Evolutionary conservation across 2,888 invertebrate species (phyloP), one percentile per base, ranked within the genome.

Genomic region (Hofmannophila pseudospretella): DNA sequence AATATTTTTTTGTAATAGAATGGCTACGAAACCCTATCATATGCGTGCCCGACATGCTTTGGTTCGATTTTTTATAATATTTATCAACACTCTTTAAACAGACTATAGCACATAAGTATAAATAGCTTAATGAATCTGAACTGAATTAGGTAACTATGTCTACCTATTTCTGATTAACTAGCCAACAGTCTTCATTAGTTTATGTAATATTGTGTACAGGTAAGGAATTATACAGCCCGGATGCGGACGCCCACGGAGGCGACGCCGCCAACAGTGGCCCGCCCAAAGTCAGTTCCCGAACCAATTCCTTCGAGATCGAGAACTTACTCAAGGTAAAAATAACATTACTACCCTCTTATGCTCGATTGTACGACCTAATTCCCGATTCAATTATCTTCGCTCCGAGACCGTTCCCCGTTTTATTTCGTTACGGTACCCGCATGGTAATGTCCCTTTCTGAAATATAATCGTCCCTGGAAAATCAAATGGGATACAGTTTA

Each of bases 261-360:
- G 54, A 77, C 32, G 56, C 66, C 7, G 53, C 76, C 33, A 63
- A 53, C 40, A 60, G 66, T 12, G 86, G 86, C 30, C 79, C 84
- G 8, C 85, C 85, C 5, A 93, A 93, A 80, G 92, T 91, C 61
- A 91, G 92, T 54, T 94, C 94, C 35, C 90, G 96, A 55, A 94
- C 96, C 44, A 96, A 96, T 82, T 96, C 96, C 39, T 96, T 96
- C 76, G 97, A 97, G 88, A 97, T 97, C 63, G 97, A 97, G 87
- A 96, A 96, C 84, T 90, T 97, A 62, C 90, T 98, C 51, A 97
- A 97, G 92, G 90, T 34, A 41, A 38, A 33, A 32, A 31, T 34
- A 34, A 41, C 29, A 37, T 61, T 55, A 45, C 49, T 43, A 47
- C 50, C 49, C 54, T 40, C 49, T 54, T 54, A 54, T 51, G 54